Percentiles rank a stretch among this genome's conserved stretches.
Conservation (phyloP, 1,140 invertebrate species). For the Cyclina sinensis region DNA sequence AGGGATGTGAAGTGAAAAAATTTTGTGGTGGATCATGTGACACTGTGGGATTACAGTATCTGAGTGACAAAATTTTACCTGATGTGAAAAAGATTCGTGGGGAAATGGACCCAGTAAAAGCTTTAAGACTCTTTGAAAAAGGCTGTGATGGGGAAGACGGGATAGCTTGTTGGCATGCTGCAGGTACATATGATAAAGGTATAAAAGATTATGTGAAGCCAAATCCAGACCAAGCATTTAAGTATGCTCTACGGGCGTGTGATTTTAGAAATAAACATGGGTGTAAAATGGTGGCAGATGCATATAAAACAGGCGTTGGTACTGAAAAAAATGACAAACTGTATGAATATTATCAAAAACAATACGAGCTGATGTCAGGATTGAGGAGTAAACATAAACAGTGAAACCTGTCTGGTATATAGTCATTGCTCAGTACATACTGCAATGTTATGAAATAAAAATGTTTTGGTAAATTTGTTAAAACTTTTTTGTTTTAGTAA, state of each 20-base stretch:
- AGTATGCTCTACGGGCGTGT: constrained; percentile 38
- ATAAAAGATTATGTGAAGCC: neutral
- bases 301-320: constrained; percentile 40
- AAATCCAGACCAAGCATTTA: neutral
- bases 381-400: neutral
- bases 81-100: constrained; percentile 1
- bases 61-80: neutral
- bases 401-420: no score
- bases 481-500: no score
- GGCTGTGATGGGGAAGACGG: constrained; percentile 14
- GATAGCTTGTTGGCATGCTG: neutral
- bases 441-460: no score
- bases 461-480: no score
- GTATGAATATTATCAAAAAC: neutral
- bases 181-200: neutral
- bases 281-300: neutral
- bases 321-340: neutral
- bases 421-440: no score
- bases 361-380: neutral
- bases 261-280: neutral
- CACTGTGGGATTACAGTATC: neutral
- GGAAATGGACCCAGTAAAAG: neutral
- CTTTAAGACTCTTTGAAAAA: neutral
- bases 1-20: constrained; percentile 7
- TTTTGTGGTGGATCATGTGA: neutral